Base-by-base conservation (phyloP, 2,888 invertebrate genomes). In the Lepidochrysops patricia region DNA sequence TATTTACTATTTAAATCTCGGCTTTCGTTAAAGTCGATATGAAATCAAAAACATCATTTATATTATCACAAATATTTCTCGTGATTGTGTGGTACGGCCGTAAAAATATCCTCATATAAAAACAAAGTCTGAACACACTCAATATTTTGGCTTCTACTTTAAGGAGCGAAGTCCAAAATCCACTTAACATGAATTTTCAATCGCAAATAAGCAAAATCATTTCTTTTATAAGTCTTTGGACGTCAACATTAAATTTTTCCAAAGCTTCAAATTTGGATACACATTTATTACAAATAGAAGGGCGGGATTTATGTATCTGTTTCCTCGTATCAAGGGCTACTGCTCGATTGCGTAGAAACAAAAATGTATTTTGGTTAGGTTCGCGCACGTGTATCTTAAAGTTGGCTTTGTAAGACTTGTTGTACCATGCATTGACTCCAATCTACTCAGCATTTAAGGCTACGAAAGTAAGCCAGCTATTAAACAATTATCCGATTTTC, bases 181-280 rank as follows among this genome's bases (percentile, higher is more conserved):
- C 37, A 37, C 37, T 7, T 43, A 19, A 15, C 7, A n/a, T n/a
- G n/a, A n/a, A n/a, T n/a, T 23, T 43, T 43, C 19, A 43, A 43
- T 43, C 13, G 15, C 15, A 37, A n/a, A n/a, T n/a, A n/a, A n/a
- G n/a, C 37, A 7, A 19, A 9, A 1, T 43, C 1, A 19, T 23
- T 12, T 43, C 43, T 23, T 43, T 23, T 43, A 9, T 19, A 43
- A 9, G 15, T 19, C 15, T 43, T 43, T 43, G 19, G 9, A 43
- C 9, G 15, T 37, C 37, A 37, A 37, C 37, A 19, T 43, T 43
- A 6, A 43, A 43, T 43, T 19, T 43, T 43, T 43, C 15, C 9
- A 43, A 43, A 19, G 43, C 43, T 2, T 43, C 43, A 43, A 43
- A 43, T 43, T 43, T 43, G 43, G 37, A 43, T 43, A 43, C 43